Percentiles rank a stretch among this genome's conserved stretches.
Evolutionary conservation across 2,888 invertebrate species (phyloP).

Genomic region (Pelosia muscerda): DNA sequence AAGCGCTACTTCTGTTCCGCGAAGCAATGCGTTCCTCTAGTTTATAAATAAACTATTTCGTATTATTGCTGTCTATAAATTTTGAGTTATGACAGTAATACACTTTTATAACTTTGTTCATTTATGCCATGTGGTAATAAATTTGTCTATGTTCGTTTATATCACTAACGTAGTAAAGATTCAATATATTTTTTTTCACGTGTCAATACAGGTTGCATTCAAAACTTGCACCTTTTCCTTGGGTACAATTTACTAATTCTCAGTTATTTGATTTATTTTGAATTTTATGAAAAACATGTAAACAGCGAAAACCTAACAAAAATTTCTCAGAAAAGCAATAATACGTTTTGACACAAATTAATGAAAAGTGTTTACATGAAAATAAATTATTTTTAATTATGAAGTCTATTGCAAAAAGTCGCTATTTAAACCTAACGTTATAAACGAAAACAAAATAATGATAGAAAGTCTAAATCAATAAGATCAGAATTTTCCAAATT

Average conservation of each 20-base stretch:
- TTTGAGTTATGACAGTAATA: conserved; percentile 6
- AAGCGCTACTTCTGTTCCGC: conserved; percentile 33
- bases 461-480: no score
- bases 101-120: background rate
- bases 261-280: background rate
- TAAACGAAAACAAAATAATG: no score
- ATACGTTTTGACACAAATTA: no score
- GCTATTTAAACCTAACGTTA: no score
- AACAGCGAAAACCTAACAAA: no score
- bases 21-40: conserved; percentile 8
- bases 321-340: no score
- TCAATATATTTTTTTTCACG: background rate
- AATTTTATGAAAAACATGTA: background rate
- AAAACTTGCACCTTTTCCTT: background rate
- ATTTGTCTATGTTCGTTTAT: background rate
- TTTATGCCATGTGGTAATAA: background rate
- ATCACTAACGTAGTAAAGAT: background rate
- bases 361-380: no score
- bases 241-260: background rate
- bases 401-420: no score
- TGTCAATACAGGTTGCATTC: background rate
- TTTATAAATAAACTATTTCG: conserved; percentile 14
- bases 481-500: no score
- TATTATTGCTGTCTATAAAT: background rate
- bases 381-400: no score